Base-by-base conservation (phyloP, 2,797 vertebrate species). In the Lithobates sylvaticus region DNA sequence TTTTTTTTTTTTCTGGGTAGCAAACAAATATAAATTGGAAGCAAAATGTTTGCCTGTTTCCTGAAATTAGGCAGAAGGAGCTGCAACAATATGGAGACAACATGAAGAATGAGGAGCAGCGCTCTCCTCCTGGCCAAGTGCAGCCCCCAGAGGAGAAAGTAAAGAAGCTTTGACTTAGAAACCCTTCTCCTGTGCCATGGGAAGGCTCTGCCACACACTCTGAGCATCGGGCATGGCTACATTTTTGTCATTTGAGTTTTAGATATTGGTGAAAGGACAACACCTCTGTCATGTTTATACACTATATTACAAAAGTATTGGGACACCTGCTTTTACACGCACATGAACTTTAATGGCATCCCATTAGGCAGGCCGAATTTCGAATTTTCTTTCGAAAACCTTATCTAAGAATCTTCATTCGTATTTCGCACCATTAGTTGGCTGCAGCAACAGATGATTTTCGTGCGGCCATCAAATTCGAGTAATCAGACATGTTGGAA, bases 41-140 rank as follows among this genome's bases (percentile, higher is more conserved):
- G 90, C 86, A 86, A 89, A 84, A 74, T 65, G 71, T 21, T 15
- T 26, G 18, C 32, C 84, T 86, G 78, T 72, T 84, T 81, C 88
- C 83, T 90, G 87, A 90, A 88, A 90, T 83, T 29, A 5, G 89
- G 78, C 73, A 81, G 58, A 88, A 42, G 74, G 86, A 42, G 72
- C 85, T 85, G 81, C 61, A 88, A 87, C 77, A 87, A 88, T 32
- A 84, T 4, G 85, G 78, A 72, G 3, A 61, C 15, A 70, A 47
- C 65, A 73, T 70, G 69, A 71, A 58, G 44, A 47, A 65, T 26
- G 10, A 8, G 12, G 9, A 12, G 2, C 44, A 3, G 12, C 8
- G 9, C 42, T 12, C 42, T 86, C 29, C 47, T 77, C 50, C 65
- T 61, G 85, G 47, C 44, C 82, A 76, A 76, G 10, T 74, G 29